A percentile compares a stretch with the other conserved stretches of the same genome.
Evolutionary conservation across 2,113 vertebrate species (phyloP).

Genomic region (Stomatorhinus ivindoensis): DNA sequence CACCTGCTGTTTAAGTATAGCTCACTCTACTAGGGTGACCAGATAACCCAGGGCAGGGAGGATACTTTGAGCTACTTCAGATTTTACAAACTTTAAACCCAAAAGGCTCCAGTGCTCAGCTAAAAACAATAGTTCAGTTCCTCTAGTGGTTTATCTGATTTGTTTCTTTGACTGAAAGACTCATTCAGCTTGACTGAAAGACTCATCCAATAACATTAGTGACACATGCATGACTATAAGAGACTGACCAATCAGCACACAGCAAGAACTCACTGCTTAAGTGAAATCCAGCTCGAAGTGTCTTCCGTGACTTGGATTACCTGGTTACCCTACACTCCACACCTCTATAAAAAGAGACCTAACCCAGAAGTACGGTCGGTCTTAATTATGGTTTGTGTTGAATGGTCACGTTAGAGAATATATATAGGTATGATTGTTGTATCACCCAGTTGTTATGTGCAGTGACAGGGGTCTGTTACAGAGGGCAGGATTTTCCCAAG

Average conservation of each 20-base stretch:
- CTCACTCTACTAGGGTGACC: neutral
- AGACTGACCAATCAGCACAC: neutral
- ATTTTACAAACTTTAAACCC: neutral
- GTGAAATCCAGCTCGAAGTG: neutral
- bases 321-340: neutral
- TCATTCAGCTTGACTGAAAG: neutral
- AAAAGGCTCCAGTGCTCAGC: neutral
- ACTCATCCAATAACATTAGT: neutral
- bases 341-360: slow-evolving; percentile 40
- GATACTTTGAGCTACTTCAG: neutral
- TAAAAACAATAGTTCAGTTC: neutral
- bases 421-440: neutral
- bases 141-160: neutral
- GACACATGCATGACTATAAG: neutral
- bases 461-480: neutral
- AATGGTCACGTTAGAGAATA: neutral
- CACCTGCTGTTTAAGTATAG: neutral
- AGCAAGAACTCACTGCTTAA: neutral
- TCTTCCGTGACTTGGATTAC: neutral
- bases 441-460: neutral
- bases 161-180: neutral
- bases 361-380: slow-evolving; percentile 45
- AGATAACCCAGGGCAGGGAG: neutral
- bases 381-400: slow-evolving; percentile 24
- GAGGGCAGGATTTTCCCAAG: neutral